Base-by-base conservation (phyloP, 2,113 vertebrate species). In the Stercorarius parasiticus region DNA sequence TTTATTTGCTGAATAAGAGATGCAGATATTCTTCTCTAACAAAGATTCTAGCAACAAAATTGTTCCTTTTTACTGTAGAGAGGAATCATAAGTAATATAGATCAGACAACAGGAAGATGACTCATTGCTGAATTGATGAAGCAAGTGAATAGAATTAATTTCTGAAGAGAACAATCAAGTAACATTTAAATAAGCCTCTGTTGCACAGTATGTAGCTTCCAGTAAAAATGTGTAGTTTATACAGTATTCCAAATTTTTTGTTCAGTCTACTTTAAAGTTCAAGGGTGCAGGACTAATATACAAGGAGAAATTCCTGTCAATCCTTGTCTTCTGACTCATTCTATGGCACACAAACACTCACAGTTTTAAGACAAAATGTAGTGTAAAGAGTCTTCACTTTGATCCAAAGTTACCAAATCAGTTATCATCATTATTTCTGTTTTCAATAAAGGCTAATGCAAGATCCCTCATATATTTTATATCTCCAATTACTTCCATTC, bases 121-220 rank as follows among this genome's bases (percentile, higher is more conserved):
- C 65, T 91, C 64, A 32, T 9, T 42, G 36, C 29, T 85, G 74
- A 95, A 79, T 72, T 82, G 47, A 49, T 69, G 38, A 90, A 73
- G 43, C 38, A 94, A 92, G 91, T 43, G 36, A 94, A 93, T 59
- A 42, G 50, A 96, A 91, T 96, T 93, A 85, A 95, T 95, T 32
- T 92, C 64, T 82, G 47, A 85, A 89, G 36, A 61, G 62, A 92
- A 82, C 22, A 80, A 88, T 79, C 85, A 92, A 25, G 20, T 69
- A 88, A 64, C 34, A 45, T 86, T 91, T 69, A 26, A 94, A 80
- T 43, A 96, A 80, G 13, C 19, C 29, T 65, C 65, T 65, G 45
- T 50, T 77, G 71, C 82, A 81, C 13, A 58, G 21, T 53, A 66
- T 50, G 53, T 10, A 89, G 29, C 91, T 93, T 82, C 38, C 59